Conservation (phyloP, 2,888 invertebrate genomes). For the Blastobasis adustella region DNA sequence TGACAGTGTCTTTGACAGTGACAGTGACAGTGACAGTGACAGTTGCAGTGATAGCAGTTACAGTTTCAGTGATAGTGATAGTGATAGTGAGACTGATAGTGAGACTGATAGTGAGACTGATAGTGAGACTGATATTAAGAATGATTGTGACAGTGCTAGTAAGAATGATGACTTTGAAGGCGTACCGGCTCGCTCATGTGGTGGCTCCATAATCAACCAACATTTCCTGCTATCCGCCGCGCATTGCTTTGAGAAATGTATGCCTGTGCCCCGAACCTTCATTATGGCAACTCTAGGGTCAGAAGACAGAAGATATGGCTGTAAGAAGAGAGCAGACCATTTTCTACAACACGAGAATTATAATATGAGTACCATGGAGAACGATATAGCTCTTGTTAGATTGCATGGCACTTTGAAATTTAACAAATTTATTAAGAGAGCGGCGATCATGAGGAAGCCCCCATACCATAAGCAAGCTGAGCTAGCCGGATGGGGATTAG, state of each 20-base stretch:
- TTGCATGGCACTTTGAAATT: background rate
- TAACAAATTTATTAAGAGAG: background rate
- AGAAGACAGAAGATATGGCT: slow-evolving; percentile 13
- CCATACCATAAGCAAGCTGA: background rate
- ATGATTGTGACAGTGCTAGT: too few relatives aligned
- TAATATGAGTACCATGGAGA: background rate
- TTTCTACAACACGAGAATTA: slow-evolving; percentile 13
- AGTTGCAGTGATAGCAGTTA: too few relatives aligned
- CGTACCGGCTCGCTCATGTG: slow-evolving; percentile 14
- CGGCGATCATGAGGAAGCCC: slow-evolving; percentile 1
- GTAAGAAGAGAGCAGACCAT: background rate
- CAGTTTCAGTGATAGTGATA: too few relatives aligned
- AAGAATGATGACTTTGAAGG: too few relatives aligned
- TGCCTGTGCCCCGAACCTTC: background rate
- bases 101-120: too few relatives aligned
- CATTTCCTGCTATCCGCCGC: slow-evolving; percentile 27
- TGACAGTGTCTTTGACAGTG: too few relatives aligned
- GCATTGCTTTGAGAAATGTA: slow-evolving; percentile 25
- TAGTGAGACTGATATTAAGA: too few relatives aligned
- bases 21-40: too few relatives aligned
- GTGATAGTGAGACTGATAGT: too few relatives aligned
- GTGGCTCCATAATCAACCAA: slow-evolving; percentile 31
- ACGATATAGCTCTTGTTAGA: slow-evolving; percentile 19
- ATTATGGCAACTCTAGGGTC: slow-evolving; percentile 16
- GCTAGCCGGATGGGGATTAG: slow-evolving; percentile 11